These are phyloP conservation scores for Phalacrocorax brasilianus DNA, from an alignment of 2,113 vertebrate species.

Conservation along the genomic window DNA sequence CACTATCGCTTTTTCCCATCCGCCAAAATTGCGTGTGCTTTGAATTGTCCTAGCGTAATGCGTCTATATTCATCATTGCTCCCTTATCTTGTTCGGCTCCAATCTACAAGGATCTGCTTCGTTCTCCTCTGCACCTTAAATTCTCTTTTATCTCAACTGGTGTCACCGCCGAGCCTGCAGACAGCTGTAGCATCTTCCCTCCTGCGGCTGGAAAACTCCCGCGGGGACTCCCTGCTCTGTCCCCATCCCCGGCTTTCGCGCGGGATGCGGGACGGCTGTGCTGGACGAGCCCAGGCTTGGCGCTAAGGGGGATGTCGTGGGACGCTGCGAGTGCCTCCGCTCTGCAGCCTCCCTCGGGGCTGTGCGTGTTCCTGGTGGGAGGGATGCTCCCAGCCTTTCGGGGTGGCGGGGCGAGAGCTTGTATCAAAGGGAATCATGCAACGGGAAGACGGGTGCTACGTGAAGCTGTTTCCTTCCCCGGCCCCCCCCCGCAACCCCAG, in stretches of 20 bases:
- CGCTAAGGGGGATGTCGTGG: neutral
- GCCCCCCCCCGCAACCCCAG: too few species aligned
- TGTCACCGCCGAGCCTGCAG: neutral
- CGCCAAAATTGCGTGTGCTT: constrained; percentile 16
- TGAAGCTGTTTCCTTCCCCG: neutral
- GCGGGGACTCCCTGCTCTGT: neutral
- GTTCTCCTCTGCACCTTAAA: constrained; percentile 18
- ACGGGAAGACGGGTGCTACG: rapidly evolving
- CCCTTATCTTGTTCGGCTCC: constrained; percentile 20
- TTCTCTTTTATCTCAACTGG: constrained; percentile 5
- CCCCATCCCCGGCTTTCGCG: neutral
- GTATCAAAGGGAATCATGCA: too few species aligned
- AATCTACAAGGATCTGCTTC: constrained; percentile 19
- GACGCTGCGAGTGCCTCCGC: rapidly evolving
- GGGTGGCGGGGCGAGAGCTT: rapidly evolving
- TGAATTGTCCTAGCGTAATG: constrained; percentile 30
- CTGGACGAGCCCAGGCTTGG: neutral
- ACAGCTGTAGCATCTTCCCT: neutral
- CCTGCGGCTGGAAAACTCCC: neutral
- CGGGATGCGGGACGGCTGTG: rapidly evolving
- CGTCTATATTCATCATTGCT: constrained; percentile 9
- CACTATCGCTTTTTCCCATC: neutral
- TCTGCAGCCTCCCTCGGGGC: rapidly evolving
- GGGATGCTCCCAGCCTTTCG: rapidly evolving
- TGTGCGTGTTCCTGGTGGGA: rapidly evolving